Percentiles rank a stretch among this genome's conserved stretches.
phyloP scores from a whole-genome alignment of 2,797 vertebrate species.

The Orientallactaga sibirica region DNA sequence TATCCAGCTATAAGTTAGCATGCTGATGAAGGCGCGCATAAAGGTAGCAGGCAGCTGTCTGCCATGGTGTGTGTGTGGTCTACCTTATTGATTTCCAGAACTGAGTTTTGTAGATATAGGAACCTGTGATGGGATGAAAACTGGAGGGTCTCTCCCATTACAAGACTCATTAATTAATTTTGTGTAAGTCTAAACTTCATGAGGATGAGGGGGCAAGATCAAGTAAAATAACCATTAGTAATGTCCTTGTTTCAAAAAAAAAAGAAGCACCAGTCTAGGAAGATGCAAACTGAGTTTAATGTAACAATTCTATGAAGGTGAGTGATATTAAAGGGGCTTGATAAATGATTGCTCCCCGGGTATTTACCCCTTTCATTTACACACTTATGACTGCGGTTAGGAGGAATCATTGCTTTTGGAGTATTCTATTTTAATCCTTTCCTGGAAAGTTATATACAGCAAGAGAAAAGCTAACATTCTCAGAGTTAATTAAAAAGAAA shows the following conservation, averaged over 20 bases:
- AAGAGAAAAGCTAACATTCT: not conserved
- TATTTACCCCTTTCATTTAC: not conserved
- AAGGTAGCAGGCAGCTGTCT: not conserved
- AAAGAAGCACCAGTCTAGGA: not conserved
- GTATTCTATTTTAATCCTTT: slow-evolving; percentile 7
- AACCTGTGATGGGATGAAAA: not conserved
- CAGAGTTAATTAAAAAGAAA: slow-evolving; percentile 32
- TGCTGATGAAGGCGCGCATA: not conserved
- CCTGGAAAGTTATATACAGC: not conserved
- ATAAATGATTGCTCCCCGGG: not conserved
- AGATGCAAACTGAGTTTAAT: not conserved
- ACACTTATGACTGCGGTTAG: not conserved
- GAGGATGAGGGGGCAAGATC: not conserved
- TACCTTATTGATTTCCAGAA: not conserved
- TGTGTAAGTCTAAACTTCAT: slow-evolving; percentile 41
- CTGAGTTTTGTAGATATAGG: not conserved
- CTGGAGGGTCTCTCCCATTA: not conserved
- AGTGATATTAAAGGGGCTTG: not conserved
- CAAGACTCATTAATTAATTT: not conserved
- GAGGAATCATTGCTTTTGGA: not conserved
- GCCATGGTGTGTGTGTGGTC: not conserved
- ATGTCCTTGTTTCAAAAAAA: not conserved
- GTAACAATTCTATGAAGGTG: not conserved
- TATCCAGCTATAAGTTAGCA: not conserved
- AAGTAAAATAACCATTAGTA: slow-evolving; percentile 1